phyloP scores from a whole-genome alignment of 2,888 invertebrate genomes.

The Apamea epomidion region DNA sequence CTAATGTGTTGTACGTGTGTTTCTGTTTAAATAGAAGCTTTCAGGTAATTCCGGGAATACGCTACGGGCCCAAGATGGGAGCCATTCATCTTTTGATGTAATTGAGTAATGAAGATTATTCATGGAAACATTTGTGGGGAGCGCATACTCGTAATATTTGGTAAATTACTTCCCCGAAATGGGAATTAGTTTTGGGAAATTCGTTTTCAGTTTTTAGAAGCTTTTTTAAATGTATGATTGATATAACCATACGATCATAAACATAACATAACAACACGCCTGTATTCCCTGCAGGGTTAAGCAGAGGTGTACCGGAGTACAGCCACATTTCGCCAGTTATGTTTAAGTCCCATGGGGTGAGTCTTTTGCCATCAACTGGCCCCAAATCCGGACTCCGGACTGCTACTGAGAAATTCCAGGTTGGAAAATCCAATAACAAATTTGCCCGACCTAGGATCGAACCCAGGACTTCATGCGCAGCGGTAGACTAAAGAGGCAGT shows the following conservation, averaged over 20 bases:
- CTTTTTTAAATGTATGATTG: neutral
- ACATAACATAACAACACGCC: too few species aligned
- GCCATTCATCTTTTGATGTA: constrained; percentile 32
- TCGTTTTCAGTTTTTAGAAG: neutral
- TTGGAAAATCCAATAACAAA: too few species aligned
- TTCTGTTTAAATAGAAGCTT: constrained; percentile 24
- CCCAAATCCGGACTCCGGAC: too few species aligned
- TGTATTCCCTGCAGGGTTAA: too few species aligned
- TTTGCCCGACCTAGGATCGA: too few species aligned
- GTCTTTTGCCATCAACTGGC: too few species aligned
- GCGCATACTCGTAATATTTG: neutral
- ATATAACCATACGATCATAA: neutral
- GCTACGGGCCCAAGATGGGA: neutral
- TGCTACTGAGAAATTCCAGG: too few species aligned
- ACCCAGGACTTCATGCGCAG: too few species aligned
- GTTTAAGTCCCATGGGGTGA: too few species aligned
- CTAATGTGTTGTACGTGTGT: constrained; percentile 48
- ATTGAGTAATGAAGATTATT: constrained; percentile 32
- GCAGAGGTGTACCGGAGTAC: too few species aligned
- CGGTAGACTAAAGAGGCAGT: too few species aligned
- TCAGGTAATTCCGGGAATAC: constrained; percentile 19
- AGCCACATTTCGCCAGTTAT: too few species aligned
- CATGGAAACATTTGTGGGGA: neutral
- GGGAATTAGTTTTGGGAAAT: neutral
- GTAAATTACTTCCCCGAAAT: constrained; percentile 4